Percentiles rank a stretch among this genome's conserved stretches.
These are phyloP conservation scores for Auanema freiburgensis DNA, from an alignment of 2,888 invertebrate species.

Conservation along the genomic window DNA sequence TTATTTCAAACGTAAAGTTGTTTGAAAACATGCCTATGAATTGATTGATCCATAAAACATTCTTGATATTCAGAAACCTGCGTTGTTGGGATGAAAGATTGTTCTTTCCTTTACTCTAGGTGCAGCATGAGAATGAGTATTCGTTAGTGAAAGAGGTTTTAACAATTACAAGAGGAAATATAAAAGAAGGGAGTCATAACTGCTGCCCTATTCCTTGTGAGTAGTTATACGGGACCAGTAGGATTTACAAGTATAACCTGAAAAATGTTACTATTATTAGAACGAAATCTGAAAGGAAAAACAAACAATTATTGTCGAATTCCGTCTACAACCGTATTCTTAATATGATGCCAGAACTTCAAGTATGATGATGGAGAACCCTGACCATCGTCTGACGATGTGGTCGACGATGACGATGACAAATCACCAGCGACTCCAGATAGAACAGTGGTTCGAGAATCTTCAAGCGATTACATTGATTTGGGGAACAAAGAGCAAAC, in stretches of 20 bases:
- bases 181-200: too few species aligned
- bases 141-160: too few species aligned
- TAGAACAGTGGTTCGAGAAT: constrained; percentile 44
- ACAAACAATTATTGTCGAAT: background rate
- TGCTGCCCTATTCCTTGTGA: too few species aligned
- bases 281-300: too few species aligned
- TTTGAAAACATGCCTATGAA: constrained; percentile 1
- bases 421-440: constrained; percentile 20
- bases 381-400: constrained; percentile 26
- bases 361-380: constrained; percentile 20
- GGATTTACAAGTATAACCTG: too few species aligned
- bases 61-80: constrained; percentile 6
- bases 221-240: too few species aligned
- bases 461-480: constrained; percentile 18
- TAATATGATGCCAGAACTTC: constrained; percentile 27
- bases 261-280: too few species aligned
- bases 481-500: too few species aligned
- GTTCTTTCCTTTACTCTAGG: too few species aligned
- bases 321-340: constrained; percentile 20
- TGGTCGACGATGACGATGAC: constrained; percentile 34
- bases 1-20: constrained; percentile 1
- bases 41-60: constrained; percentile 2
- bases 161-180: too few species aligned
- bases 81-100: too few species aligned
- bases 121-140: too few species aligned